These are phyloP conservation scores for Cynodonichthys magdalenae DNA, from an alignment of 2,797 vertebrate genomes.

Conservation along the genomic window DNA sequence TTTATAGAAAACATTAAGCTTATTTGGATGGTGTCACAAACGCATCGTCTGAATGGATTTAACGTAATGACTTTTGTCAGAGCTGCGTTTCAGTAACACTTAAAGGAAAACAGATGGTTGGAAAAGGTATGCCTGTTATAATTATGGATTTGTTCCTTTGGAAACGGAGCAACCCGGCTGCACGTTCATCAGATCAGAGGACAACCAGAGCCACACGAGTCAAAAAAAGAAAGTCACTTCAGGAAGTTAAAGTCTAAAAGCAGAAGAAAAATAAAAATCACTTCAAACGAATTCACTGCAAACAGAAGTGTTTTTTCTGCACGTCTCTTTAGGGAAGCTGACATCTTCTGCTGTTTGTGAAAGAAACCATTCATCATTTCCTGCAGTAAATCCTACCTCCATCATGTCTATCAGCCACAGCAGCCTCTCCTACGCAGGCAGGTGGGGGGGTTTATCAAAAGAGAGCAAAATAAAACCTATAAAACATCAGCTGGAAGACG, in stretches of 20 bases:
- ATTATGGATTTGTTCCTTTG: not conserved
- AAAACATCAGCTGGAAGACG: slow-evolving; percentile 15
- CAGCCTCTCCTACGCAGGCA: slow-evolving; percentile 86
- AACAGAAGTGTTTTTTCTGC: slow-evolving; percentile 16
- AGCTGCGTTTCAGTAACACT: slow-evolving; percentile 2
- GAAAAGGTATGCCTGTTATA: not conserved
- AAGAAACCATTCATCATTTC: slow-evolving; percentile 36
- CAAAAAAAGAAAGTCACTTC: no score
- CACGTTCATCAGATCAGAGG: not conserved
- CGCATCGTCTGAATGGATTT: slow-evolving; percentile 3
- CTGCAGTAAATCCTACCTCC: slow-evolving; percentile 88
- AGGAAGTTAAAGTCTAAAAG: not conserved
- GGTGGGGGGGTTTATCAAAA: slow-evolving; percentile 22
- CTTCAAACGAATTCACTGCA: slow-evolving; percentile 58
- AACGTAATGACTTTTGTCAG: slow-evolving; percentile 18
- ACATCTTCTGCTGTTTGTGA: slow-evolving; percentile 21
- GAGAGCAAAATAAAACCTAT: slow-evolving; percentile 44
- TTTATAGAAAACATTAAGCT: slow-evolving; percentile 7
- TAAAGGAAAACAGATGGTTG: slow-evolving; percentile 2
- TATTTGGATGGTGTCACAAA: slow-evolving; percentile 24
- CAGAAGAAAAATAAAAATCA: slow-evolving; percentile 29
- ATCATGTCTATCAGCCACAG: slow-evolving; percentile 99
- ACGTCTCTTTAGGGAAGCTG: slow-evolving; percentile 24
- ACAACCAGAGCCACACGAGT: no score
- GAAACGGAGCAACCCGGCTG: not conserved